Base-by-base conservation (phyloP, 2,113 vertebrate species). In the Cygnus atratus region DNA sequence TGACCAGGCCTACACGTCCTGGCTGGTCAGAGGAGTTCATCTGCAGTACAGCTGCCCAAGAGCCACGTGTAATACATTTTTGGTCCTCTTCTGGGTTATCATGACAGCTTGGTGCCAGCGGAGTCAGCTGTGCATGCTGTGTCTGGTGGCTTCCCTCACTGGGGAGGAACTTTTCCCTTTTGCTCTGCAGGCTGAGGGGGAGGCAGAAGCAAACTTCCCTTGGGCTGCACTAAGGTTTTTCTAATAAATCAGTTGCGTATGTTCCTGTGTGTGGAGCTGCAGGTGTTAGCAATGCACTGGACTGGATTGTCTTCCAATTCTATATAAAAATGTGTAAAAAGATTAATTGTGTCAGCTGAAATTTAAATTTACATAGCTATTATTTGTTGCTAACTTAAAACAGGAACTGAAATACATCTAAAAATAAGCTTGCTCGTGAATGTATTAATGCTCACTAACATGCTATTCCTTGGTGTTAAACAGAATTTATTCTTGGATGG, bases 1-100 rank as follows among this genome's bases (percentile, higher is more conserved):
- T 29, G 13, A 76, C 16, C 6, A 10, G 77, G 37, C 31, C 29
- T 0, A 0, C 24, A 41, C 9, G 8, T 39, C 33, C 33, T 54
- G 44, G 20, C 24, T 31, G 13, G 11, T 39, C 1, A 1, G 44
- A 71, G 75, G 44, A 70, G 17, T 14, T 58, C 25, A 11, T 52
- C 58, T 76, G 33, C 43, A 20, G 6, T 59, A 28, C 37, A 20
- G 28, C 39, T 70, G 11, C 65, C 35, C 11, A 31, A 22, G 29
- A 39, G 52, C 25, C 24, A 35, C 5, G 14, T 48, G 37, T n/a
- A 50, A 18, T 25, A 7, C 22, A 33, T 48, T 66, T 76, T 76
- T 77, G 6, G 15, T 72, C 26, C 18, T 76, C 9, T 54, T 82
- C 21, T 43, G n/a, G 15, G 13, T 77, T 48, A 15, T 21, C 61